These are phyloP conservation scores for Dreissena polymorpha DNA, from an alignment of 1,140 invertebrate genomes.

Conservation along the genomic window DNA sequence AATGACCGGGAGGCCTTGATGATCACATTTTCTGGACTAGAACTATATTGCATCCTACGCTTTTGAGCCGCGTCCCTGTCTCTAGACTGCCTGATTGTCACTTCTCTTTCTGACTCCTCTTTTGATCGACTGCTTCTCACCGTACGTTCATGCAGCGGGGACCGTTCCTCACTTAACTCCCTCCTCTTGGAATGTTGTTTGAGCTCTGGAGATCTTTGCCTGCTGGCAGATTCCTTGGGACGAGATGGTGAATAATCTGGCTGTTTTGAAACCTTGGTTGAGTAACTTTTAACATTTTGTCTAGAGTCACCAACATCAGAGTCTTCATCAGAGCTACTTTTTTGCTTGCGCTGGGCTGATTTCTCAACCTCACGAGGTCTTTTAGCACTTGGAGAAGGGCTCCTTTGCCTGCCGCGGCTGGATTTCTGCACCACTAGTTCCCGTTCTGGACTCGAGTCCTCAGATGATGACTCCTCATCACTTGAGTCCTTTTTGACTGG, in stretches of 20 bases:
- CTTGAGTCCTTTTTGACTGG: background rate
- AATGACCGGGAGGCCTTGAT: constrained; percentile 33
- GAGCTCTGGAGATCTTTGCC: too few species aligned
- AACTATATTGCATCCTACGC: constrained; percentile 7
- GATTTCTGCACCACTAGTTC: constrained; percentile 24
- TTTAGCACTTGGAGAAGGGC: background rate
- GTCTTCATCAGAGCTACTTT: background rate
- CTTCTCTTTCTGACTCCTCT: background rate
- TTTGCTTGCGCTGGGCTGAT: too few species aligned
- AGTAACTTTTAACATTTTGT: too few species aligned
- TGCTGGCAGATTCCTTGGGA: too few species aligned
- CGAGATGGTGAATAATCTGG: too few species aligned
- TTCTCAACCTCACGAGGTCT: background rate
- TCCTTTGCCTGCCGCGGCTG: constrained; percentile 11
- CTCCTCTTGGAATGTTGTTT: background rate
- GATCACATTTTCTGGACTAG: constrained; percentile 27
- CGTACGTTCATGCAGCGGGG: background rate
- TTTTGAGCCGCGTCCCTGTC: constrained; percentile 20
- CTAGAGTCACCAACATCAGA: background rate
- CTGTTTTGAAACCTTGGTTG: too few species aligned
- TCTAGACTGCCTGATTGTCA: constrained; percentile 2
- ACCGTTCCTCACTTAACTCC: constrained; percentile 1
- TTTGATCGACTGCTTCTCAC: constrained; percentile 12
- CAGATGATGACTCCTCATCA: constrained; percentile 24
- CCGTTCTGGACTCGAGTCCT: constrained; percentile 12